Base-by-base conservation (phyloP, 2,888 invertebrate genomes). In the Xestia c-nigrum region DNA sequence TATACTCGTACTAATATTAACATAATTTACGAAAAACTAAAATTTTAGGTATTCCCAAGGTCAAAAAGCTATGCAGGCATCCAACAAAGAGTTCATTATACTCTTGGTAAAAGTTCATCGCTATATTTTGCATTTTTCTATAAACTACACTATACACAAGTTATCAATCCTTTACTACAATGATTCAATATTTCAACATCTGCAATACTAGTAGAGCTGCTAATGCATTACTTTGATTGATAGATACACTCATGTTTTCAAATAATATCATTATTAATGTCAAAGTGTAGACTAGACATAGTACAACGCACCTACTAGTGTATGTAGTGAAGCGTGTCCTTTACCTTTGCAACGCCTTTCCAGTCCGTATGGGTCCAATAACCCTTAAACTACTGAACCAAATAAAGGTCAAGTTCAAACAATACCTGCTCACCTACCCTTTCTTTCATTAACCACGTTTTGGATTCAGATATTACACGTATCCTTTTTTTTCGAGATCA, bases 331-430 rank as follows among this genome's bases (percentile, higher is more conserved):
- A 76, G n/a, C 52, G 31, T 52, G 43, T 50, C 31, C 21, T 31
- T n/a, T 14, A 61, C 5, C 5, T 4, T 5, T 24, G 47, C n/a
- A 43, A 57, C 12, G 40, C 57, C 40, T 66, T 19, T 31, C 43
- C n/a, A 57, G 40, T 50, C 16, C 43, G 19, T 24, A 0, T 12
- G 50, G n/a, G 19, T 57, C 19, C 21, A 76, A 64, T 52, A 47
- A 76, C 55, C 40, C 38, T 31, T 40, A 9, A 57, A 5, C 31
- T 31, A 19, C 1, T 50, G 24, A 40, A n/a, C 47, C 24, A 47
- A 47, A 65, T 65, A 47, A 76, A 76, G 57, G 47, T 31, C 40
- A 47, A 31, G 40, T 61, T 76, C 4, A 47, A 63, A 64, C n/a
- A 24, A 19, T 7, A 24, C 2, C 55, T 55, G 55, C 55, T n/a